These are phyloP conservation scores for Andricus grossulariae DNA, from an alignment of 1,140 invertebrate genomes.

Conservation along the genomic window DNA sequence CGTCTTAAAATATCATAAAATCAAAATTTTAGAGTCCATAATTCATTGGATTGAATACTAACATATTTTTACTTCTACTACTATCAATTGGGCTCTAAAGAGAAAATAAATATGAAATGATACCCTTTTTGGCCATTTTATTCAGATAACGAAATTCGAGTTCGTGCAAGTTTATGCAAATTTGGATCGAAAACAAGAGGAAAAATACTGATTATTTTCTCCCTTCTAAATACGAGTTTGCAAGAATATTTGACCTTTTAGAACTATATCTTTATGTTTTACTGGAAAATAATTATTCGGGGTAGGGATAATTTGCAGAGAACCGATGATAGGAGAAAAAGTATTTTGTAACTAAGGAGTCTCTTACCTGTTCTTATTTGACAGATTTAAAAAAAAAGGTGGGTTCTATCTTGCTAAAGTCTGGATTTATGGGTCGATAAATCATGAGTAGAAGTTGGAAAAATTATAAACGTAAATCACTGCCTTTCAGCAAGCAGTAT, in stretches of 20 bases:
- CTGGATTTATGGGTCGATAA: not conserved
- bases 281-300: too few species aligned
- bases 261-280: too few species aligned
- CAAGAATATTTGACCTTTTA: too few species aligned
- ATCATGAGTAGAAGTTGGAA: not conserved
- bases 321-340: too few species aligned
- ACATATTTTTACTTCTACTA: not conserved
- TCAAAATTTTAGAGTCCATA: not conserved
- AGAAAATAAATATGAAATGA: not conserved
- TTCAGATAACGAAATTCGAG: not conserved
- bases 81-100: not conserved
- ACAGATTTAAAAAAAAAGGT: not conserved
- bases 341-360: too few species aligned
- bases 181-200: not conserved
- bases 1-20: slow-evolving; percentile 28
- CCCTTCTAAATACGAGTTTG: too few species aligned
- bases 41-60: not conserved
- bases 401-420: not conserved
- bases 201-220: too few species aligned
- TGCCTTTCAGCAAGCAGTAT: not conserved
- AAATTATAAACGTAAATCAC: not conserved
- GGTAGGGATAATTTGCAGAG: too few species aligned
- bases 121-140: slow-evolving; percentile 17
- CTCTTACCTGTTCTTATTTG: not conserved
- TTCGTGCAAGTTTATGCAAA: not conserved